phyloP scores from a whole-genome alignment of 1,140 invertebrate species.

The Tetramorium simillimum region DNA sequence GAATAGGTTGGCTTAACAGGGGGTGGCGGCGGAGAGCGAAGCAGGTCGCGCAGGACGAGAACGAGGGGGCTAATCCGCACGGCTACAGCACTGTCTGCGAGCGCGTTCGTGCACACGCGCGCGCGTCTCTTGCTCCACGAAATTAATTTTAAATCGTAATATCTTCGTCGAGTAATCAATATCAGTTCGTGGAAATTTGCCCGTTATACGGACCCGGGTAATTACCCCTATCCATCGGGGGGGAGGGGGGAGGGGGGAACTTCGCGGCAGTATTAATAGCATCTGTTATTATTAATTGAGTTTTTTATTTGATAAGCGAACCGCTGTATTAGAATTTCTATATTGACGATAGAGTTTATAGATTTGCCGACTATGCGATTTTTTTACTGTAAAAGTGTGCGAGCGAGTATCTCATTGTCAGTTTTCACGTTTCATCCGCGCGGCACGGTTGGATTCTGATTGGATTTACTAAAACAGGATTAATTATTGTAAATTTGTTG shows the following conservation, averaged over 20 bases:
- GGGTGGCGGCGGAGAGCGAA: constrained; percentile 66
- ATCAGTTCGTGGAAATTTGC: constrained; percentile 58
- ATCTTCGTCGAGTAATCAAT: constrained; percentile 54
- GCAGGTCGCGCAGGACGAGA: constrained; percentile 70
- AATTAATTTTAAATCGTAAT: constrained; percentile 72
- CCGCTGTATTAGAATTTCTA: neutral
- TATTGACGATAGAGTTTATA: neutral
- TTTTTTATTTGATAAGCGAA: constrained; percentile 21
- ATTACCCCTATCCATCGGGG: constrained; percentile 34
- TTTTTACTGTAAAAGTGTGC: neutral
- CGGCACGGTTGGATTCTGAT: neutral
- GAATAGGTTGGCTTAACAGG: constrained; percentile 79
- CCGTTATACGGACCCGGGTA: constrained; percentile 31
- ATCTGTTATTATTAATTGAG: constrained; percentile 50
- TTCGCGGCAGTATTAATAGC: constrained; percentile 41
- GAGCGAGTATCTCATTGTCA: neutral
- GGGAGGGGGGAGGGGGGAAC: neutral
- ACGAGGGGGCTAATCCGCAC: constrained; percentile 77
- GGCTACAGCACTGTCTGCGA: constrained; percentile 64
- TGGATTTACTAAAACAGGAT: constrained; percentile 23
- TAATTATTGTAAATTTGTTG: constrained; percentile 48
- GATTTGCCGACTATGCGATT: neutral
- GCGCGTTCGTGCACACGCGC: constrained; percentile 53
- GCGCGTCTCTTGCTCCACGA: constrained; percentile 34
- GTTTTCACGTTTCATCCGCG: neutral